These are phyloP conservation scores for Norana najaformis DNA, from an alignment of 2,888 invertebrate species.

Conservation along the genomic window DNA sequence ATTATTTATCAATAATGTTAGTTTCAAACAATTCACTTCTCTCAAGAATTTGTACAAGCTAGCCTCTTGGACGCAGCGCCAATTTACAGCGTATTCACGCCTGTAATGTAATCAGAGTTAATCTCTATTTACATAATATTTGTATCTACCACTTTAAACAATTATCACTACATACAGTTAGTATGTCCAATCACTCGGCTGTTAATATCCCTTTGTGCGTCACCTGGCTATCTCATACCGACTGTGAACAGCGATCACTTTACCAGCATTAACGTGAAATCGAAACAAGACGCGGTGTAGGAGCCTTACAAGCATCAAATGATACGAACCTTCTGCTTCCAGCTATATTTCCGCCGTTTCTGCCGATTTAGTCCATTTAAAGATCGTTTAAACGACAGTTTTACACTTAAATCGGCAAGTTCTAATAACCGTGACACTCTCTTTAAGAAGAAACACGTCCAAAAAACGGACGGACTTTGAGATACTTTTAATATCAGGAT, in stretches of 20 bases:
- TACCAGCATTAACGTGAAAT: slow-evolving; percentile 4
- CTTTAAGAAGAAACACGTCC: not conserved
- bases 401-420: not conserved
- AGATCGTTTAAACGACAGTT: not conserved
- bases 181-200: not conserved
- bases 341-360: not conserved
- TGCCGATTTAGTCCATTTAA: not conserved
- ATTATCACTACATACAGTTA: not conserved
- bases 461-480: not conserved
- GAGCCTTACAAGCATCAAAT: not conserved
- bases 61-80: not conserved
- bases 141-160: not conserved
- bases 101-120: not conserved
- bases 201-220: not conserved
- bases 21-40: not conserved
- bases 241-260: not conserved
- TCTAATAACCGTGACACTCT: not conserved
- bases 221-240: not conserved
- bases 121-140: not conserved
- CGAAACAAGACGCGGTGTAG: not conserved
- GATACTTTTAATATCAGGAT: not conserved
- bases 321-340: slow-evolving; percentile 13
- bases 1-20: not conserved
- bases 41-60: not conserved
- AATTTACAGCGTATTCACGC: not conserved